Evolutionary conservation across 2,888 invertebrate genomes (phyloP), one percentile per base, ranked within the genome.

Genomic region (Amphipyra berbera): DNA sequence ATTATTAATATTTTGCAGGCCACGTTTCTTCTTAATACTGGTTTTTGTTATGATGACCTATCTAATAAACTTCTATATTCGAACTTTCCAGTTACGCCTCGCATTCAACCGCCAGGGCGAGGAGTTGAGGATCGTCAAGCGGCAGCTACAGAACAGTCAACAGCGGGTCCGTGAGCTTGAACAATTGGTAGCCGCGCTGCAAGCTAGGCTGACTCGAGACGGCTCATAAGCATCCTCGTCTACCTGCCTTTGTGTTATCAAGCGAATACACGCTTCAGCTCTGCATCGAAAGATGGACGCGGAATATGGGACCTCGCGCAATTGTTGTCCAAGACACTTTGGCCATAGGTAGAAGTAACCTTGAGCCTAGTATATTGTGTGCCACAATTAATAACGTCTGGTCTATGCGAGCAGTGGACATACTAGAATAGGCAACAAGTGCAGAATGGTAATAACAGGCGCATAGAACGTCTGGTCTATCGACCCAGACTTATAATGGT

Each of bases 161-260:
- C 95, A 97, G 78, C 95, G 97, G 48, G 97, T 98, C 15, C 96
- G 97, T 59, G 98, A 98, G 83, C 92, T 98, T 30, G 98, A 98
- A 85, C 97, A 97, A 57, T 96, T 97, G 82, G 89, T 97, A 9
- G 95, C 96, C 41, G 95, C 96, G 58, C 86, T 97, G 62, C 96
- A 96, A 73, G 91, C 94, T 7, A 76, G 84, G 8, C 68, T 88
- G 42, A 89, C 88, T 53, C 82, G 84, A n/a, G 86, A 88, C 44
- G 72, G 65, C 55, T 83, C 85, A 35, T 88, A 87, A 77, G 74
- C 65, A 40, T 21, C 6, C 45, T n/a, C 5, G 44, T 55, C 44
- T 57, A 14, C 8, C 54, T 56, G 38, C 38, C 41, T 50, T 21
- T 57, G 54, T 58, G 56, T 65, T 57, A 63, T 40, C 46, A 40